phyloP scores from a whole-genome alignment of 1,140 invertebrate species.

The Aphis gossypii region DNA sequence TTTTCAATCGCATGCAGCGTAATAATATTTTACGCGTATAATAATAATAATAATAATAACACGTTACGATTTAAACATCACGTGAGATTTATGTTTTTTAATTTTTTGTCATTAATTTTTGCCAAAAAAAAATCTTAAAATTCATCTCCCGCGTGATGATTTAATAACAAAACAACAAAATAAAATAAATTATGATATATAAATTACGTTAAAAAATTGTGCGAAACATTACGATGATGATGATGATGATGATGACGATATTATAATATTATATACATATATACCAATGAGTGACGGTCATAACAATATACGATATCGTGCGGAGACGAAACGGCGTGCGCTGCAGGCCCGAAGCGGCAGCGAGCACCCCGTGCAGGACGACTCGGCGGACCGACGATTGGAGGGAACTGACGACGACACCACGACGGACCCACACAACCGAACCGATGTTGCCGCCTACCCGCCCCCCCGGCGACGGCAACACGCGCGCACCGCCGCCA shows the following conservation, averaged over 20 bases:
- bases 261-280: not conserved
- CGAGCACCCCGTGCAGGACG: not conserved
- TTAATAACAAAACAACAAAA: not conserved
- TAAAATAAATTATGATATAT: not conserved
- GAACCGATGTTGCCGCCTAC: slow-evolving; percentile 20
- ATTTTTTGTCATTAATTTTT: not conserved
- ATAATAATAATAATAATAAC: not conserved
- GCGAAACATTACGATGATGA: not conserved
- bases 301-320: not conserved
- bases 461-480: not conserved
- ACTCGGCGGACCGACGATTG: slow-evolving; percentile 13
- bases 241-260: not conserved
- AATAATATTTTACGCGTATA: not conserved
- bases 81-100: too few species aligned
- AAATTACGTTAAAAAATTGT: not conserved
- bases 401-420: slow-evolving; percentile 40
- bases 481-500: not conserved
- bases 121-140: not conserved
- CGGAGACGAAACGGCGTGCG: not conserved
- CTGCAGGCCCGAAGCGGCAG: not conserved
- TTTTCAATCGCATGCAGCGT: not conserved
- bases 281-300: not conserved
- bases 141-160: not conserved
- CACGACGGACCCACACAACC: slow-evolving; percentile 14
- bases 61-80: not conserved